A percentile compares a stretch with the other conserved stretches of the same genome.
Evolutionary conservation across 2,888 invertebrate species (phyloP).

Genomic region (Agrochola lota): DNA sequence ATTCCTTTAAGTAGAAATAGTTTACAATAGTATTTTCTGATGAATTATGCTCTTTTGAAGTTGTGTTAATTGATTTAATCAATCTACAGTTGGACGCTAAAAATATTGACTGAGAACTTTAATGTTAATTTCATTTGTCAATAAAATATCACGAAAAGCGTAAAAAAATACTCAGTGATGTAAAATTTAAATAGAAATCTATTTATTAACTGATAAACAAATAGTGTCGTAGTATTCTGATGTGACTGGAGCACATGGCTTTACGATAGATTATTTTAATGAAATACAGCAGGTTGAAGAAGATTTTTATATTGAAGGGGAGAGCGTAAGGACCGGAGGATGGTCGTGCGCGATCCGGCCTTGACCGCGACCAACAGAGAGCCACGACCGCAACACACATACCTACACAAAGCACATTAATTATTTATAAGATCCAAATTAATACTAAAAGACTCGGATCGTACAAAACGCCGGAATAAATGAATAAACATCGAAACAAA

Average conservation of each 20-base stretch:
- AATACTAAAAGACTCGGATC: constrained; percentile 83
- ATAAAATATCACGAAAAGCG: neutral
- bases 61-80: constrained; percentile 6
- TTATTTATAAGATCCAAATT: constrained; percentile 88
- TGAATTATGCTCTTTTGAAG: constrained; percentile 30
- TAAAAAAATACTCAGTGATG: constrained; percentile 1
- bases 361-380: constrained; percentile 80
- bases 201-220: neutral
- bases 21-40: constrained; percentile 43
- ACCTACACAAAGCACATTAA: constrained; percentile 80
- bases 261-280: constrained; percentile 16
- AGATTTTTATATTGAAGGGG: constrained; percentile 48
- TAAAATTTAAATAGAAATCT: neutral
- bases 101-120: constrained; percentile 6
- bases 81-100: constrained; percentile 6
- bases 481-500: constrained; percentile 86
- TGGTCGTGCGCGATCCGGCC: constrained; percentile 77
- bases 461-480: constrained; percentile 85
- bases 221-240: neutral
- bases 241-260: neutral
- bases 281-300: constrained; percentile 14
- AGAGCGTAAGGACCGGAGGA: constrained; percentile 65
- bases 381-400: constrained; percentile 75
- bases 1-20: constrained; percentile 38
- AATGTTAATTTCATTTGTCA: neutral